A percentile compares a stretch with the other conserved stretches of the same genome.
Evolutionary conservation across 2,797 vertebrate genomes (phyloP).

Genomic region (Phylloscopus collybita): DNA sequence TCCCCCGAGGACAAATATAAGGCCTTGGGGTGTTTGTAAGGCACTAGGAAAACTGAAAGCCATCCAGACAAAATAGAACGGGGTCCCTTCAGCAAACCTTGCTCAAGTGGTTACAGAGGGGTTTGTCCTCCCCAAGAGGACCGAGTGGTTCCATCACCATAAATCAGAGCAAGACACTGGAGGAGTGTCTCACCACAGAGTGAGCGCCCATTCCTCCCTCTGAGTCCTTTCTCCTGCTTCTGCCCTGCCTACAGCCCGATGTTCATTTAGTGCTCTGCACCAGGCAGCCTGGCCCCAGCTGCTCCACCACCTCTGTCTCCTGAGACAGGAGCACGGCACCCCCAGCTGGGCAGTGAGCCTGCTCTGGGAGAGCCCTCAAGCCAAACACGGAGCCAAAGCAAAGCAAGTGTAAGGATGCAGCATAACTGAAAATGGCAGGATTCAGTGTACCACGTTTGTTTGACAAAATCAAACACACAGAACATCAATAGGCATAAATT

Average conservation of each 20-base stretch:
- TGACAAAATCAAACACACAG: neutral
- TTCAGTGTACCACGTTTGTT: neutral
- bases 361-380: fast-evolving
- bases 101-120: neutral
- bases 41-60: neutral
- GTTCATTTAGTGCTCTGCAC: neutral
- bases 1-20: neutral
- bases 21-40: neutral
- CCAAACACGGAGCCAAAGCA: neutral
- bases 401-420: neutral
- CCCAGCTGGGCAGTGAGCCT: fast-evolving
- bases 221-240: neutral
- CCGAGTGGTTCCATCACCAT: neutral
- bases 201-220: neutral
- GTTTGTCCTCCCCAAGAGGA: neutral
- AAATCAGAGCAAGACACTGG: neutral
- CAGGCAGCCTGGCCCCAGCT: neutral
- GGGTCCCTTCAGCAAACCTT: neutral
- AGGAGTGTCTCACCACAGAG: neutral
- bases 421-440: neutral
- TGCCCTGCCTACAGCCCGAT: neutral
- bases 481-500: neutral
- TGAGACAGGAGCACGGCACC: neutral
- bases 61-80: neutral
- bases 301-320: no score